phyloP scores from a whole-genome alignment of 2,888 invertebrate species.

The Sinelater perroti region DNA sequence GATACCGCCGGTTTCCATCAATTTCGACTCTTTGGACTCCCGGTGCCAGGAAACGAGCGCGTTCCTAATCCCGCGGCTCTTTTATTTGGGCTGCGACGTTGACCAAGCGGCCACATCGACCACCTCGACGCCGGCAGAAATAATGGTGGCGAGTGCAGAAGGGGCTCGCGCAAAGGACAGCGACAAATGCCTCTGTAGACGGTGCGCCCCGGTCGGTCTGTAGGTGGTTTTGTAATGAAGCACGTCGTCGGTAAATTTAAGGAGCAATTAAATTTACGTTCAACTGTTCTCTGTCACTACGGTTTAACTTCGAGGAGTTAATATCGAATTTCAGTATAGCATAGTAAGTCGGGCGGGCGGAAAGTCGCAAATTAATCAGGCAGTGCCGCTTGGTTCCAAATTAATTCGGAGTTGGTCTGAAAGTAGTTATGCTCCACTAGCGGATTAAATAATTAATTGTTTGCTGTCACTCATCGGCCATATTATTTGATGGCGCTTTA shows the following conservation, averaged over 20 bases:
- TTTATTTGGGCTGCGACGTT: not conserved
- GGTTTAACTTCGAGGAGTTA: constrained; percentile 33
- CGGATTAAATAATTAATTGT: constrained; percentile 20
- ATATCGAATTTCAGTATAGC: constrained; percentile 33
- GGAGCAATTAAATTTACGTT: constrained; percentile 37
- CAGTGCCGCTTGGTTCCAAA: constrained; percentile 24
- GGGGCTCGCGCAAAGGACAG: not conserved
- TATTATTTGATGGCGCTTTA: constrained; percentile 13
- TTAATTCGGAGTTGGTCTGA: constrained; percentile 27
- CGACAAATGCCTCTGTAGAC: constrained; percentile 1
- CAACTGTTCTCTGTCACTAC: constrained; percentile 31
- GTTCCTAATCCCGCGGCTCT: not conserved
- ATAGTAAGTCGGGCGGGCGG: constrained; percentile 20
- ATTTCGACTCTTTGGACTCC: too few species aligned
- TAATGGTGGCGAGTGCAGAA: not conserved
- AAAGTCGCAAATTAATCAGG: constrained; percentile 36
- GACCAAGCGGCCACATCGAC: constrained; percentile 6
- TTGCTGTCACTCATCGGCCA: constrained; percentile 2
- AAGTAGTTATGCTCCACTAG: constrained; percentile 21
- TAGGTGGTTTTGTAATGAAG: constrained; percentile 31
- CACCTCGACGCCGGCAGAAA: not conserved
- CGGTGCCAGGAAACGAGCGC: not conserved
- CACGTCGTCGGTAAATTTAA: constrained; percentile 33
- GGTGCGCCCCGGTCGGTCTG: constrained; percentile 4
- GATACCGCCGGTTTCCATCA: too few species aligned